Conservation (phyloP, 2,797 vertebrate species). For the Myotis planiceps region DNA sequence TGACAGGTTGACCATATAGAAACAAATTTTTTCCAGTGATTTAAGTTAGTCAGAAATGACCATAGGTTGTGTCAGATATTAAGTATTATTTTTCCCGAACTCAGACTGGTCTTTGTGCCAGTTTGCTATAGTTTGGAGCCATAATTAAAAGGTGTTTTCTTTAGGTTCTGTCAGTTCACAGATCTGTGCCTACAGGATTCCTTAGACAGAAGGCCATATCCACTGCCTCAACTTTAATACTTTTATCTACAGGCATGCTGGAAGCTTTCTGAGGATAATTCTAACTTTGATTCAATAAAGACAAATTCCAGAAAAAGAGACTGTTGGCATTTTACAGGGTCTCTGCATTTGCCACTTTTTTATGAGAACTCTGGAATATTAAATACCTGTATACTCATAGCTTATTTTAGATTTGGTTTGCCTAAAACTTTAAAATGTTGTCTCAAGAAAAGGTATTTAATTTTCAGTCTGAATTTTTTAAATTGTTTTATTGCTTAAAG, state of each 20-base stretch:
- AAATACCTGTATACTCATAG: not conserved
- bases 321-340: not conserved
- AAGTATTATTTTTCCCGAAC: not conserved
- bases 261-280: not conserved
- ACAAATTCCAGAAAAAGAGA: conserved; percentile 27
- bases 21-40: not conserved
- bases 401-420: conserved; percentile 37
- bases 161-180: not conserved
- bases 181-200: not conserved
- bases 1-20: not conserved
- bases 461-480: conserved; percentile 16
- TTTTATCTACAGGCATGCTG: not conserved
- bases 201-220: not conserved
- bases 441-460: not conserved
- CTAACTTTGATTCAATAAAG: not conserved
- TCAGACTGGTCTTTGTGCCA: not conserved
- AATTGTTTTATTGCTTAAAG: no score
- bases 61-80: not conserved
- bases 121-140: not conserved
- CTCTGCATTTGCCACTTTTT: conserved; percentile 11
- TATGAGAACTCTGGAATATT: conserved; percentile 8
- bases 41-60: not conserved
- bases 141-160: not conserved
- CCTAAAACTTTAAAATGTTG: not conserved
- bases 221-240: not conserved